Base-by-base conservation (phyloP, 2,888 invertebrate genomes). In the Parascotia fuliginaria region DNA sequence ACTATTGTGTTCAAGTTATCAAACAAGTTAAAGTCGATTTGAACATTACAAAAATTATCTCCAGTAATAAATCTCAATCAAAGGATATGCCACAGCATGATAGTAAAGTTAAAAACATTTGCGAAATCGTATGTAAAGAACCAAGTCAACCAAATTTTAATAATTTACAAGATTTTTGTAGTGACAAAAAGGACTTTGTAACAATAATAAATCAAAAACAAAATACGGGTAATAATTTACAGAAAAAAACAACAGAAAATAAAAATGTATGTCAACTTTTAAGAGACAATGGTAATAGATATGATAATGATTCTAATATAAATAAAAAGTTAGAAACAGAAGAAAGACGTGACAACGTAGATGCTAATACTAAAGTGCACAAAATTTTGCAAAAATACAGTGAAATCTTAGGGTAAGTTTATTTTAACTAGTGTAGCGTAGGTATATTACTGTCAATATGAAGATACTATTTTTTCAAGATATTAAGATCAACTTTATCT, bases 21-120 rank as follows among this genome's bases (percentile, higher is more conserved):
- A 81, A 81, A 54, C 83, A 79, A 66, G 33, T 88, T 9, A 79
- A 81, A 72, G 60, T 92, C 39, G 79, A 88, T 60, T 55, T 88
- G 11, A 77, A 87, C 54, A 58, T 90, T n/a, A 85, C 81, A 29
- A 77, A 83, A 77, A 79, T 81, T 42, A 48, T 77, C 28, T 65
- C 69, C 29, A 44, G 41, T 29, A 48, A 65, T 28, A 9, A 15
- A 9, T 14, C 9, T 34, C 13, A 6, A 34, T 4, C 13, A 11
- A 29, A 1, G 29, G 15, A 33, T 34, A 29, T 11, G 16, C 11
- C 34, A 40, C 12, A 40, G 9, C 19, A 13, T n/a, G 16, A 40
- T 14, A 3, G 6, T n/a, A 42, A 7, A 5, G 27, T 3, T 32
- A 2, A 9, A 11, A 7, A 13, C 24, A 19, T 13, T 7, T 2